A percentile compares a stretch with the other conserved stretches of the same genome.
phyloP scores from a whole-genome alignment of 2,797 vertebrate genomes.

The Dermochelys coriacea region DNA sequence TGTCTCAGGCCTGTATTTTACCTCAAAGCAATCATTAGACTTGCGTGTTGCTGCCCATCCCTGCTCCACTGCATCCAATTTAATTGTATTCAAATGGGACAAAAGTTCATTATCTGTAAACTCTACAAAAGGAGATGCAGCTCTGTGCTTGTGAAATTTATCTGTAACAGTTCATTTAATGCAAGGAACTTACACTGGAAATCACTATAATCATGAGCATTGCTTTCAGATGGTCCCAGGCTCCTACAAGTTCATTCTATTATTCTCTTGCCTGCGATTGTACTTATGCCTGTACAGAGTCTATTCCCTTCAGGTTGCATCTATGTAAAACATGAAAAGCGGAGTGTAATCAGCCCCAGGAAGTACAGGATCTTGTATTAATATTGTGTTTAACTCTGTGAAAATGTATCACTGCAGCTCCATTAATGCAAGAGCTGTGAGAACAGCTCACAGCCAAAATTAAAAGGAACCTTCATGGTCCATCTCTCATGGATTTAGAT shows the following conservation, averaged over 20 bases:
- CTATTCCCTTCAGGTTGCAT: background rate
- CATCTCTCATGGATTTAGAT: background rate
- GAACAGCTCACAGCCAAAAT: background rate
- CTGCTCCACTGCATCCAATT: slow-evolving; percentile 5
- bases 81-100: slow-evolving; percentile 9
- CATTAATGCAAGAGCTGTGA: background rate
- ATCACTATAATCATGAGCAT: slow-evolving; percentile 39
- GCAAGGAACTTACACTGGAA: slow-evolving; percentile 22
- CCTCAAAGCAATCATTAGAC: background rate
- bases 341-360: background rate
- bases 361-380: background rate
- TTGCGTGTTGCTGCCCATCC: background rate
- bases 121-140: background rate
- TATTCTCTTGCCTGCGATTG: background rate
- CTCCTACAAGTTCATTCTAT: background rate
- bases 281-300: background rate
- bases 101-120: background rate
- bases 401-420: background rate
- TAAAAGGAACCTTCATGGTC: background rate
- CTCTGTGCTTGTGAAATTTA: slow-evolving; percentile 20
- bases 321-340: background rate
- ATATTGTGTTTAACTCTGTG: background rate
- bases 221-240: background rate
- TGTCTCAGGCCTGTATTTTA: background rate
- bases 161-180: slow-evolving; percentile 48